Evolutionary conservation across 2,888 invertebrate species (phyloP).

Genomic region (Brassicogethes aeneus): DNA sequence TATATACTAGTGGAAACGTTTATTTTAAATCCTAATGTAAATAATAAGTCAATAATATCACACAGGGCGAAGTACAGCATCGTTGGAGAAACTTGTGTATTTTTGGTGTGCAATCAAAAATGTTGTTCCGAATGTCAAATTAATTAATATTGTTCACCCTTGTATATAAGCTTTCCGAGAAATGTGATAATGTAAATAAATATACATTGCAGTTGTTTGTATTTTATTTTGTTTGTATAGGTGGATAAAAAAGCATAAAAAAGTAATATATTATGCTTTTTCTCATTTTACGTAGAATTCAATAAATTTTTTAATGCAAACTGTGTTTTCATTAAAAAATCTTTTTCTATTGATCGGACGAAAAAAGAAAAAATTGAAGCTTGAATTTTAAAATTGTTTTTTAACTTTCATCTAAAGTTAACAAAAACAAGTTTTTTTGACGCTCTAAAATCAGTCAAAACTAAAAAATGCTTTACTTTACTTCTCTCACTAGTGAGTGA

Average conservation of each 20-base stretch:
- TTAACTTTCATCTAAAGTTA: too few relatives aligned
- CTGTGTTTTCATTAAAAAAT: conserved; percentile 8
- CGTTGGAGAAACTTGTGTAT: too few relatives aligned
- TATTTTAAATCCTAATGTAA: neutral
- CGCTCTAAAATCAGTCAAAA: too few relatives aligned
- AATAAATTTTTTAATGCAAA: conserved; percentile 23
- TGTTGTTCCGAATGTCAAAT: too few relatives aligned
- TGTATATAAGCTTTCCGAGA: conserved; percentile 17
- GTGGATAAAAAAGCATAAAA: conserved; percentile 7
- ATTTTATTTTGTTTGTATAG: conserved; percentile 6
- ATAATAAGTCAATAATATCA: neutral
- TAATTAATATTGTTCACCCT: neutral
- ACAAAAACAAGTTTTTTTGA: too few relatives aligned
- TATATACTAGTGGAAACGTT: neutral
- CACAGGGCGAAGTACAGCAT: too few relatives aligned
- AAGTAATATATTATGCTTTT: conserved; percentile 19
- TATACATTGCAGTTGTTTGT: conserved; percentile 9
- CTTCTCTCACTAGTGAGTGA: too few relatives aligned
- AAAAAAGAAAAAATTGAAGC: too few relatives aligned
- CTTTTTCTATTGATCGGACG: too few relatives aligned
- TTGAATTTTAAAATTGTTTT: too few relatives aligned
- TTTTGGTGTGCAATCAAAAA: too few relatives aligned
- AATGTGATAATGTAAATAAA: conserved; percentile 28
- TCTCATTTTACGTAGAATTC: conserved; percentile 14
- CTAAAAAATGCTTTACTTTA: too few relatives aligned